phyloP scores from a whole-genome alignment of 2,797 vertebrate species.

The Buphagus erythrorhynchus region DNA sequence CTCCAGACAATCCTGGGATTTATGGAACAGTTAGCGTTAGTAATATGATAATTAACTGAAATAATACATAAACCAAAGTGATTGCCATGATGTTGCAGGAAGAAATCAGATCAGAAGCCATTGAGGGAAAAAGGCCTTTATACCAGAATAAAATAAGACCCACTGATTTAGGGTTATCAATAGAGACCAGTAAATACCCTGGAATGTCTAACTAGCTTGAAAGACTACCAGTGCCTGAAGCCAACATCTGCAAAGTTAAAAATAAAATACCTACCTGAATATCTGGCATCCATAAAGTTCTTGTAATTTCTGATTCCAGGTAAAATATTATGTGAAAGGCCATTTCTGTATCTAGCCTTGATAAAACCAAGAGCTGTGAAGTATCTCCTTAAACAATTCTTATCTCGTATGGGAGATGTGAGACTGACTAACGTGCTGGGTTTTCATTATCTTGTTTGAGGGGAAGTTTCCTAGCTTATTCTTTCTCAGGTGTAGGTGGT shows the following conservation, averaged over 20 bases:
- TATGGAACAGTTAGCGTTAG: not conserved
- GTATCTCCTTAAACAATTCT: not conserved
- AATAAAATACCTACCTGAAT: conserved; percentile 22
- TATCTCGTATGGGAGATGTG: not conserved
- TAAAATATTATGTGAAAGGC: conserved; percentile 22
- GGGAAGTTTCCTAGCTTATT: not conserved
- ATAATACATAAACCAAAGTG: not conserved
- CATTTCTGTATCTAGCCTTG: not conserved
- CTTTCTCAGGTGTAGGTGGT: not conserved
- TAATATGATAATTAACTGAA: conserved; percentile 6
- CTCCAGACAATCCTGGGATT: not conserved
- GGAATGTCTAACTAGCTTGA: not conserved
- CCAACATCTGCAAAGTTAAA: not conserved
- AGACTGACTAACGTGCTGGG: not conserved
- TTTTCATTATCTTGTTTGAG: not conserved
- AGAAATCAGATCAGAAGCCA: not conserved
- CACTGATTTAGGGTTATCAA: not conserved
- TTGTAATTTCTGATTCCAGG: conserved; percentile 38
- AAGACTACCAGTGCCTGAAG: not conserved
- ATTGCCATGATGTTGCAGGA: not conserved
- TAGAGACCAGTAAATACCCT: conserved; percentile 22
- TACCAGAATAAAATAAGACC: not conserved
- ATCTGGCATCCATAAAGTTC: not conserved
- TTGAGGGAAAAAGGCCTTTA: not conserved
- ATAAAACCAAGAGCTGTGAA: not conserved